Evolutionary conservation across 1,140 invertebrate genomes (phyloP).

Genomic region (Eufriesea mexicana): DNA sequence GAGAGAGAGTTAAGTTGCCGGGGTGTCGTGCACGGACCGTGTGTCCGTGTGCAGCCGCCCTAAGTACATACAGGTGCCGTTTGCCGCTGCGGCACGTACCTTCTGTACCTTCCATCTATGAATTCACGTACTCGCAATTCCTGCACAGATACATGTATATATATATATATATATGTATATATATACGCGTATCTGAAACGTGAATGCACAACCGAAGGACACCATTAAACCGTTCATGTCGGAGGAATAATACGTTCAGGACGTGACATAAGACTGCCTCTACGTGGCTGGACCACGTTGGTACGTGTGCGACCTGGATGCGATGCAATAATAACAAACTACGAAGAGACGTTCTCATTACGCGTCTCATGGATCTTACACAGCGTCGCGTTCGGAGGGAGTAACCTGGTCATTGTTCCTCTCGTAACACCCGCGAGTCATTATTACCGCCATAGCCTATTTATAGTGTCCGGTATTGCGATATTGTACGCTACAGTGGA

Average conservation of each 20-base stretch:
- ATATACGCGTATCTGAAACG: slow-evolving; percentile 9
- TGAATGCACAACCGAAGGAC: slow-evolving; percentile 50
- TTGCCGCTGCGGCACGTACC: slow-evolving; percentile 33
- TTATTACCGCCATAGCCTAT: neutral
- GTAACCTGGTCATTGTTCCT: neutral
- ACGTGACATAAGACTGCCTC: slow-evolving; percentile 19
- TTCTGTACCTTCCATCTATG: slow-evolving; percentile 45
- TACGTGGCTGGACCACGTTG: neutral
- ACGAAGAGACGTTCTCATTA: slow-evolving; percentile 1
- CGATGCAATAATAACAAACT: slow-evolving; percentile 2
- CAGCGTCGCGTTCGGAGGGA: no score
- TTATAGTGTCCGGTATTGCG: neutral
- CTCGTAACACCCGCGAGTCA: neutral
- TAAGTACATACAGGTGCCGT: slow-evolving; percentile 13
- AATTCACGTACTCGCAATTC: slow-evolving; percentile 51
- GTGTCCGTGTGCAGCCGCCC: neutral
- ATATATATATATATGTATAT: neutral
- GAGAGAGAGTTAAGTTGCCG: neutral
- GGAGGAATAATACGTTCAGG: slow-evolving; percentile 43
- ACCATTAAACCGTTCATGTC: slow-evolving; percentile 58
- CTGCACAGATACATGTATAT: slow-evolving; percentile 10
- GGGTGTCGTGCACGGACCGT: neutral
- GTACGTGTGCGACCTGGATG: neutral
- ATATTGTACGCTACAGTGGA: neutral
- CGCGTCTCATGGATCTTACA: neutral